These are phyloP conservation scores for Coptotermes formosanus DNA, from an alignment of 1,140 invertebrate genomes.

Conservation along the genomic window DNA sequence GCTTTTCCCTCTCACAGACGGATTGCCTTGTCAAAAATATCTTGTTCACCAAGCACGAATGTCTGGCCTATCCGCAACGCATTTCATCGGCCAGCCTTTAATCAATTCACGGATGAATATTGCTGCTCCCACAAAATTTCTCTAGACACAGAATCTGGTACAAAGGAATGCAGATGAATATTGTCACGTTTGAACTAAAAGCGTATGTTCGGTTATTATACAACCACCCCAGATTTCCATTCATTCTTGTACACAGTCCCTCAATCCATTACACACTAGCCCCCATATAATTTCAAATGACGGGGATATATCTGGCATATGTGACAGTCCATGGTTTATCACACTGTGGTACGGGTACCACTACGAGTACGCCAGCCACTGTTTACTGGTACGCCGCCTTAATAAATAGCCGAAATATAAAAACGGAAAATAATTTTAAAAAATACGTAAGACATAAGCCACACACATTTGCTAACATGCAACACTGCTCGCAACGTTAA, in stretches of 20 bases:
- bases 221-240: not conserved
- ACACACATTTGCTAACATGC: too few relatives aligned
- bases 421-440: too few relatives aligned
- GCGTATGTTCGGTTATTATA: not conserved
- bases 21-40: slow-evolving; percentile 13
- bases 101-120: not conserved
- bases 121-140: not conserved
- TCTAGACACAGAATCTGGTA: not conserved
- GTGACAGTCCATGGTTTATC: too few relatives aligned
- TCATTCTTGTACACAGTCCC: not conserved
- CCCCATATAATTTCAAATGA: too few relatives aligned
- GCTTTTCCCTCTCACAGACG: not conserved
- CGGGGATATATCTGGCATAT: too few relatives aligned
- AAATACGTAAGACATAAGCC: too few relatives aligned
- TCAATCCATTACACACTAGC: not conserved
- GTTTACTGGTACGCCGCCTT: too few relatives aligned
- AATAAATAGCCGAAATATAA: too few relatives aligned
- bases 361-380: too few relatives aligned
- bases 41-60: not conserved
- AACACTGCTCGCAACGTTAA: too few relatives aligned
- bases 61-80: not conserved
- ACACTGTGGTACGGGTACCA: too few relatives aligned
- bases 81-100: not conserved
- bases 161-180: not conserved
- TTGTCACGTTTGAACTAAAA: not conserved